These are phyloP conservation scores for Operophtera brumata DNA, from an alignment of 2,888 invertebrate genomes.

Conservation along the genomic window DNA sequence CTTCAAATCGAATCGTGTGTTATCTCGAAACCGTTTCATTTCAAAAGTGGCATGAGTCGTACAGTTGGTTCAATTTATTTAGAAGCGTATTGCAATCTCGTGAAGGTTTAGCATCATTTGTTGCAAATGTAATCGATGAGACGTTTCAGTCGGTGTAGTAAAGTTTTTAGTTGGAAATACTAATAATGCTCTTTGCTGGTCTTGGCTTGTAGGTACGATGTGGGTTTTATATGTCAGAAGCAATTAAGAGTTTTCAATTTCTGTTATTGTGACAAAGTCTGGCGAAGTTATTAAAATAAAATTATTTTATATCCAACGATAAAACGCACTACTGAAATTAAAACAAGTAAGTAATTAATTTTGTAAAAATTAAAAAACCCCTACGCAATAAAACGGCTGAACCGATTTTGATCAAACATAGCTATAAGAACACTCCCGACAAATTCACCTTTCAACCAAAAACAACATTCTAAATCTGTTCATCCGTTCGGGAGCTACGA, in stretches of 20 bases:
- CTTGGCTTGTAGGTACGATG: constrained; percentile 47
- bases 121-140: constrained; percentile 33
- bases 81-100: constrained; percentile 42
- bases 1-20: constrained; percentile 63
- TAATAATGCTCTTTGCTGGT: constrained; percentile 55
- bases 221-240: constrained; percentile 54
- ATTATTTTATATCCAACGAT: no score
- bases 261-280: constrained; percentile 1
- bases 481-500: no score
- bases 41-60: constrained; percentile 53
- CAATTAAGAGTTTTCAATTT: constrained; percentile 44
- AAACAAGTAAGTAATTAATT: neutral
- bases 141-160: constrained; percentile 44
- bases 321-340: no score
- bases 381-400: no score
- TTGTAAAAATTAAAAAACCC: no score
- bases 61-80: constrained; percentile 42
- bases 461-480: no score
- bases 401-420: no score
- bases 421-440: no score
- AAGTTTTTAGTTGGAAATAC: constrained; percentile 59
- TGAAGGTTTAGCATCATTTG: constrained; percentile 43
- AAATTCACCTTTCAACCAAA: no score
- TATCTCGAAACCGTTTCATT: constrained; percentile 63
- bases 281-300: no score